These are phyloP conservation scores for Anas bernieri DNA, from an alignment of 2,797 vertebrate species.

Conservation along the genomic window DNA sequence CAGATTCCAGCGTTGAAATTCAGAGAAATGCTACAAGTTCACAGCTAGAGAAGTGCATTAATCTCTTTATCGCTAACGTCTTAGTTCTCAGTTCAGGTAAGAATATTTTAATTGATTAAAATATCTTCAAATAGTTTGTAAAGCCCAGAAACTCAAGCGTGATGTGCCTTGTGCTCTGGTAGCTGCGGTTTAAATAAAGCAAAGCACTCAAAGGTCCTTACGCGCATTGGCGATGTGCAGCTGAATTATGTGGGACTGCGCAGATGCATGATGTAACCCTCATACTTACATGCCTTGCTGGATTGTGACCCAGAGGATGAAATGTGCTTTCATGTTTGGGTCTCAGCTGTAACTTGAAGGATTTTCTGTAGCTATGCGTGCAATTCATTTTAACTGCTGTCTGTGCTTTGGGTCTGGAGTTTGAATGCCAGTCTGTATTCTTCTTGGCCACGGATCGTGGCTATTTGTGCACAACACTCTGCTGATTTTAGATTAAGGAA, in stretches of 20 bases:
- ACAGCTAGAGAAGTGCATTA: not conserved
- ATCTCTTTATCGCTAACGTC: not conserved
- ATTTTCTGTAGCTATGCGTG: not conserved
- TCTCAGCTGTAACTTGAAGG: conserved; percentile 2
- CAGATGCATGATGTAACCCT: conserved; percentile 2
- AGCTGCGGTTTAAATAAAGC: conserved; percentile 32
- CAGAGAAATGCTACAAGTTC: not conserved
- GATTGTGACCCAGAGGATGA: conserved; percentile 27
- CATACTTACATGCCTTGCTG: not conserved
- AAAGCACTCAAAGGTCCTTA: not conserved
- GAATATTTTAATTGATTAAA: not conserved
- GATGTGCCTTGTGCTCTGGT: not conserved
- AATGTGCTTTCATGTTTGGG: not conserved
- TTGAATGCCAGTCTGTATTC: not conserved
- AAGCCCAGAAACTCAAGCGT: not conserved
- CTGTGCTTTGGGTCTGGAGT: not conserved
- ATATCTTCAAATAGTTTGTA: not conserved
- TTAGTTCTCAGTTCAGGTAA: not conserved
- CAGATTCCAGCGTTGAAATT: not conserved
- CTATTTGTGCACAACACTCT: not conserved
- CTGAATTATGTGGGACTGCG: not conserved
- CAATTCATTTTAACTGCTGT: not conserved
- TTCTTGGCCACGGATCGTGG: not conserved
- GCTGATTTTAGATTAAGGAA: not conserved
- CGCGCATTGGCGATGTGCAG: not conserved